A percentile compares a stretch with the other conserved stretches of the same genome.
Evolutionary conservation across 2,888 invertebrate genomes (phyloP).

Genomic region (Emmelina monodactyla): DNA sequence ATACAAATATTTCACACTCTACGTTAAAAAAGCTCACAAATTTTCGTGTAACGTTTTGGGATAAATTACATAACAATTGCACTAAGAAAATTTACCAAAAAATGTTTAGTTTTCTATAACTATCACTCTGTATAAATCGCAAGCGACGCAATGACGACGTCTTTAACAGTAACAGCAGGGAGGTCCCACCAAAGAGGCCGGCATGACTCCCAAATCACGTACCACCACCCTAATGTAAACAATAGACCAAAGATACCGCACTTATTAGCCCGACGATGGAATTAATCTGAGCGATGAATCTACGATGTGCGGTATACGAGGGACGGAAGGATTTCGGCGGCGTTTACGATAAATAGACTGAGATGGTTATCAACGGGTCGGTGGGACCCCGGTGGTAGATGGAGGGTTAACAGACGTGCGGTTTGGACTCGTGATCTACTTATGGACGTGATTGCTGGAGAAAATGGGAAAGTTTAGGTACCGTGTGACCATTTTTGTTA

Average conservation of each 20-base stretch:
- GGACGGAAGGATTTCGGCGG: constrained; percentile 27
- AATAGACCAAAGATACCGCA: constrained; percentile 58
- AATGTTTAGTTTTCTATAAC: neutral
- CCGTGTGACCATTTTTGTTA: no score
- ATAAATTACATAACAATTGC: no score
- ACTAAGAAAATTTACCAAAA: neutral
- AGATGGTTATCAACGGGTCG: constrained; percentile 28
- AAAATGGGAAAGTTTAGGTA: no score
- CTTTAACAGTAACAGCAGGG: constrained; percentile 53
- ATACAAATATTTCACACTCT: no score
- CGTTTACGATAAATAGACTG: constrained; percentile 39
- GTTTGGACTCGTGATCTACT: no score
- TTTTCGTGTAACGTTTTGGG: no score
- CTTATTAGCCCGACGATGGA: constrained; percentile 45
- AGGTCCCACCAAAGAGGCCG: constrained; percentile 55
- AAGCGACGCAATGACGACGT: constrained; percentile 38
- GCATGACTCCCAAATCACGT: constrained; percentile 60
- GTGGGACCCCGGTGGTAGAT: constrained; percentile 12
- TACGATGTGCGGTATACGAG: constrained; percentile 18
- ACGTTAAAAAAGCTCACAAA: no score
- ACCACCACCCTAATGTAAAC: constrained; percentile 57
- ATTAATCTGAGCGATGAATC: constrained; percentile 25
- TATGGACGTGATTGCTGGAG: no score
- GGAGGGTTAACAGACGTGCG: no score
- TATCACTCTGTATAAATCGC: constrained; percentile 29